Percentiles rank a stretch among this genome's conserved stretches.
phyloP scores from a whole-genome alignment of 2,888 invertebrate genomes.

The Ctena decussata region DNA sequence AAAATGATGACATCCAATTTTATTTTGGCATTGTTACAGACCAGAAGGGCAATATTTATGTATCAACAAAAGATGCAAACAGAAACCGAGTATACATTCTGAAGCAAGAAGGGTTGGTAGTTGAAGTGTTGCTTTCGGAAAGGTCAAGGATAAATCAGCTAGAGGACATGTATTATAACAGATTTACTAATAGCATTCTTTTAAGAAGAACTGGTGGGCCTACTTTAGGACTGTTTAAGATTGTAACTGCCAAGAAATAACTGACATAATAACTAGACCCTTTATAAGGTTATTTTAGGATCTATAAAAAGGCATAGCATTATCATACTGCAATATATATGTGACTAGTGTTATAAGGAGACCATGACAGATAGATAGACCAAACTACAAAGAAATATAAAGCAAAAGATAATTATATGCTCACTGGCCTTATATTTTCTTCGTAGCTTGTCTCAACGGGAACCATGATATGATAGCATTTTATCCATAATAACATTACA shows the following conservation, averaged over 20 bases:
- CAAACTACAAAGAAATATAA: no score
- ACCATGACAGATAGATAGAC: no score
- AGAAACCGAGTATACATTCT: background rate
- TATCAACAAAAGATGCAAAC: background rate
- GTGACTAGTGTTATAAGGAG: no score
- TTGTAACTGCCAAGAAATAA: background rate
- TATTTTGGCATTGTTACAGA: background rate
- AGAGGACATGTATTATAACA: slow-evolving; percentile 2
- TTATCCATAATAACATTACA: no score
- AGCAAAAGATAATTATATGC: no score
- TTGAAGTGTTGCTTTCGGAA: background rate
- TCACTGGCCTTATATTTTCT: no score
- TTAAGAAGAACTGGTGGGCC: background rate
- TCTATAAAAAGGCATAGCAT: no score
- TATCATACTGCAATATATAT: no score
- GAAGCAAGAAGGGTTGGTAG: background rate
- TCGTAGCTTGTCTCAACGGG: no score
- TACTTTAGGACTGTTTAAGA: background rate
- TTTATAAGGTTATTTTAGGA: no score
- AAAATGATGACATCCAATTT: background rate
- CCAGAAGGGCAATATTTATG: background rate
- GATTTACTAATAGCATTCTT: background rate
- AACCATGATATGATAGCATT: no score
- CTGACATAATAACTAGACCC: no score
- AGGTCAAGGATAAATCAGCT: background rate